Conservation (phyloP, 30 jellyfish, hydroid and myxozoan species). For the Chrysaora quinquecirrha region DNA sequence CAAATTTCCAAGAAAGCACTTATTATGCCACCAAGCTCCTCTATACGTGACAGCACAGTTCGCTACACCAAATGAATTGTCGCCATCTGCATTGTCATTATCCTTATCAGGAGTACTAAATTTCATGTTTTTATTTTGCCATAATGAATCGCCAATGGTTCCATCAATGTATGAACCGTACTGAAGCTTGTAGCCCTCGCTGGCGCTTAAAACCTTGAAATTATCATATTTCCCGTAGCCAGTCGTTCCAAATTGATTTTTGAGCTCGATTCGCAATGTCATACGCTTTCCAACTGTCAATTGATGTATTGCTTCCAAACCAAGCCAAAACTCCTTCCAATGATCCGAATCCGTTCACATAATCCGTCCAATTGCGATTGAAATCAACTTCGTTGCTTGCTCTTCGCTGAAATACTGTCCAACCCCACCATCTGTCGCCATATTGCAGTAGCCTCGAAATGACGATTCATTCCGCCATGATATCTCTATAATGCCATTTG, state of each 20-base stretch:
- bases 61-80: no score
- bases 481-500: constrained; percentile 19
- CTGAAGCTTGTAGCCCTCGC: constrained; percentile 26
- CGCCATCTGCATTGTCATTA: constrained; percentile 2
- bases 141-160: constrained; percentile 45
- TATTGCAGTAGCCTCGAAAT: constrained; percentile 56
- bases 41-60: constrained; percentile 34
- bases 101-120: constrained; percentile 61
- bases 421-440: constrained; percentile 66
- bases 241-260: constrained; percentile 10
- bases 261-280: constrained; percentile 32
- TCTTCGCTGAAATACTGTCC: constrained; percentile 60
- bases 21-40: constrained; percentile 59
- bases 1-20: constrained; percentile 29
- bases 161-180: constrained; percentile 16
- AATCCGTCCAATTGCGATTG: constrained; percentile 63
- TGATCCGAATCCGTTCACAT: constrained; percentile 51
- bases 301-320: constrained; percentile 45
- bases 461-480: constrained; percentile 63
- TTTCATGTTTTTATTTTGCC: constrained; percentile 16
- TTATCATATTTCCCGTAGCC: constrained; percentile 59
- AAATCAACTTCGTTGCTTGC: constrained; percentile 27
- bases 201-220: constrained; percentile 32
- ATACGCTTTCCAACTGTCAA: constrained; percentile 15
- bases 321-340: constrained; percentile 65